phyloP scores from a whole-genome alignment of 2,797 vertebrate genomes.

The Toxotes lorentzi region DNA sequence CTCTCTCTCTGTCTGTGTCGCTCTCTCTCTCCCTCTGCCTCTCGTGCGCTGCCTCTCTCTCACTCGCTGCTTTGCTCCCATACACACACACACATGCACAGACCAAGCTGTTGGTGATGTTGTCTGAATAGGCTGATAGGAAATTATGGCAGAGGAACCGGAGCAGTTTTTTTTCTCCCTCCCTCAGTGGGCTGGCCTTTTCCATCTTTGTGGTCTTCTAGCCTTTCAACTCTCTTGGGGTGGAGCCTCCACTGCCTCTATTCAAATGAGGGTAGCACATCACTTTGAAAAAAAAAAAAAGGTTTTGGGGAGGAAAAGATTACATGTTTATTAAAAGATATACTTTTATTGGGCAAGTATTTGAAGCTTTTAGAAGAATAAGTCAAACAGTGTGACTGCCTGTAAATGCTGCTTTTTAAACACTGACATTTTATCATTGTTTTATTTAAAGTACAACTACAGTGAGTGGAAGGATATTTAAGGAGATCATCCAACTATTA shows the following conservation, averaged over 20 bases:
- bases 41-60: constrained; percentile 57
- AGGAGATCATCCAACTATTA: not conserved
- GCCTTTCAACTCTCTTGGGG: constrained; percentile 88
- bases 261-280: constrained; percentile 85
- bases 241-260: constrained; percentile 84
- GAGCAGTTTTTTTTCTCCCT: constrained; percentile 87
- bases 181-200: constrained; percentile 89
- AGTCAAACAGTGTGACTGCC: constrained; percentile 25
- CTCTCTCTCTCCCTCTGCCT: constrained; percentile 49
- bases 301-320: constrained; percentile 62
- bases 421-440: constrained; percentile 4
- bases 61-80: constrained; percentile 77
- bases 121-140: constrained; percentile 90
- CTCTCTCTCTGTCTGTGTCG: constrained; percentile 58
- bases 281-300: constrained; percentile 68
- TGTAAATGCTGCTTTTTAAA: constrained; percentile 23
- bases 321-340: constrained; percentile 65
- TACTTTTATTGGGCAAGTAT: constrained; percentile 23
- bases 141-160: constrained; percentile 89
- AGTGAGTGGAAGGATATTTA: constrained; percentile 3
- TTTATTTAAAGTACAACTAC: constrained; percentile 14
- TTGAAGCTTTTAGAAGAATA: constrained; percentile 33
- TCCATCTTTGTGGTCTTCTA: constrained; percentile 88
- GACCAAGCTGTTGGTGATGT: constrained; percentile 88
- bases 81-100: constrained; percentile 70